Conservation (phyloP, 2,888 invertebrate species). For the Thelaira solivaga region DNA sequence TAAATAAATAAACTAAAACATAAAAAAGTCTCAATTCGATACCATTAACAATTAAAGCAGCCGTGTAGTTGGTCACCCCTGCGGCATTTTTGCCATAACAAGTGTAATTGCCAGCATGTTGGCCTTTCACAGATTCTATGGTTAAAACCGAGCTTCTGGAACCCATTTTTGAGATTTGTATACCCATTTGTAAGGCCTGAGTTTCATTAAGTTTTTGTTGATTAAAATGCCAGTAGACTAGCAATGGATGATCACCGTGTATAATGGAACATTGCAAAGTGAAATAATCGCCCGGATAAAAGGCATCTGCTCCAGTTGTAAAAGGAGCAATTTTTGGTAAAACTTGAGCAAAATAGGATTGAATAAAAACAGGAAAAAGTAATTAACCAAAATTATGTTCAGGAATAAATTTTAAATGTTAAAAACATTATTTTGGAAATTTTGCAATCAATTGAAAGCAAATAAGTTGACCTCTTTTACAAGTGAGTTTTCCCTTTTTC, state of each 20-base stretch:
- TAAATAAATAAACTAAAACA: neutral
- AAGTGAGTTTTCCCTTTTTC: too few relatives aligned
- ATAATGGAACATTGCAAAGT: slow-evolving; percentile 83
- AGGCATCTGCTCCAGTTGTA: slow-evolving; percentile 84
- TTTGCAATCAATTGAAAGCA: too few relatives aligned
- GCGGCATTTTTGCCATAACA: slow-evolving; percentile 81
- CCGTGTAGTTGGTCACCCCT: slow-evolving; percentile 82
- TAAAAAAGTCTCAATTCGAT: too few relatives aligned
- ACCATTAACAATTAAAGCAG: slow-evolving; percentile 85
- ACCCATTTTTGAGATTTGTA: slow-evolving; percentile 77
- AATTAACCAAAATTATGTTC: too few relatives aligned
- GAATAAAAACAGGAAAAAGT: too few relatives aligned
- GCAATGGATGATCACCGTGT: slow-evolving; percentile 87
- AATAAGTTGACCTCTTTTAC: too few relatives aligned
- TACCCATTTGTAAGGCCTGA: slow-evolving; percentile 67
- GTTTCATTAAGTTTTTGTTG: slow-evolving; percentile 79
- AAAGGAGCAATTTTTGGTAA: slow-evolving; percentile 87
- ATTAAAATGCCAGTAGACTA: slow-evolving; percentile 85
- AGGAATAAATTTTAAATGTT: neutral
- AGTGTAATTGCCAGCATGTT: slow-evolving; percentile 85
- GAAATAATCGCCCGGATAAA: slow-evolving; percentile 83
- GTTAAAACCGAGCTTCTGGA: slow-evolving; percentile 80
- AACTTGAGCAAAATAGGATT: slow-evolving; percentile 77
- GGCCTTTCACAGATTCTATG: slow-evolving; percentile 80
- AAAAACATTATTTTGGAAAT: too few relatives aligned